Evolutionary conservation across 1,140 invertebrate genomes (phyloP).

Genomic region (Orchesella cincta): DNA sequence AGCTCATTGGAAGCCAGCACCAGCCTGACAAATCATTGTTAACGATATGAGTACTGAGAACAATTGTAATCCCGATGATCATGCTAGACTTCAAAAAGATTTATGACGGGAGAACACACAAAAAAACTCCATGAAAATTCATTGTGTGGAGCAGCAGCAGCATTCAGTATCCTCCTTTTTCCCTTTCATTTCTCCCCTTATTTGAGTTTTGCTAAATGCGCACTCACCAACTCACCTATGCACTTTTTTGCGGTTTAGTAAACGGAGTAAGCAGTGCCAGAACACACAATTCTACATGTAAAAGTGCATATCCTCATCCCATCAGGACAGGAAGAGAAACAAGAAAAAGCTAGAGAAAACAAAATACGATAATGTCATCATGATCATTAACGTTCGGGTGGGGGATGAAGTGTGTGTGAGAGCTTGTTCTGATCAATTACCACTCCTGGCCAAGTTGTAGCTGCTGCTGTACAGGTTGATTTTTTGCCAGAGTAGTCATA

Average conservation of each 20-base stretch:
- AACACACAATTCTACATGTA: too few species aligned
- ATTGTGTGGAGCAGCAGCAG: not conserved
- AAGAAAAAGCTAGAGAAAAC: not conserved
- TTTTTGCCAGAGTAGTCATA: too few species aligned
- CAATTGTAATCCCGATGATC: conserved; percentile 24
- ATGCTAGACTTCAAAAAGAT: conserved; percentile 19
- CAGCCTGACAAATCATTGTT: conserved; percentile 20
- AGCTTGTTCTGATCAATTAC: not conserved
- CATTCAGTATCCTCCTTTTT: too few species aligned
- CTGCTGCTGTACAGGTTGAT: too few species aligned
- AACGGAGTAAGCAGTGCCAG: too few species aligned
- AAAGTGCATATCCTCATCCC: too few species aligned
- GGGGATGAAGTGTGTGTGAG: not conserved
- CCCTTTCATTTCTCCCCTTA: too few species aligned
- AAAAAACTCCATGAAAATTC: not conserved
- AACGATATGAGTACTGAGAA: conserved; percentile 8
- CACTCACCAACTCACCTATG: too few species aligned
- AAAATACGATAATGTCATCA: conserved; percentile 19
- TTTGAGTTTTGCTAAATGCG: too few species aligned
- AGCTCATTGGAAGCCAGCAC: conserved; percentile 10
- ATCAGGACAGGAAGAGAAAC: too few species aligned
- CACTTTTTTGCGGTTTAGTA: too few species aligned
- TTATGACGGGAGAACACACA: not conserved
- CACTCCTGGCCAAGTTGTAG: too few species aligned
- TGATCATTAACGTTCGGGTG: conserved; percentile 19